Conservation (phyloP, 2,113 vertebrate species). For the Catharus minimus region DNA sequence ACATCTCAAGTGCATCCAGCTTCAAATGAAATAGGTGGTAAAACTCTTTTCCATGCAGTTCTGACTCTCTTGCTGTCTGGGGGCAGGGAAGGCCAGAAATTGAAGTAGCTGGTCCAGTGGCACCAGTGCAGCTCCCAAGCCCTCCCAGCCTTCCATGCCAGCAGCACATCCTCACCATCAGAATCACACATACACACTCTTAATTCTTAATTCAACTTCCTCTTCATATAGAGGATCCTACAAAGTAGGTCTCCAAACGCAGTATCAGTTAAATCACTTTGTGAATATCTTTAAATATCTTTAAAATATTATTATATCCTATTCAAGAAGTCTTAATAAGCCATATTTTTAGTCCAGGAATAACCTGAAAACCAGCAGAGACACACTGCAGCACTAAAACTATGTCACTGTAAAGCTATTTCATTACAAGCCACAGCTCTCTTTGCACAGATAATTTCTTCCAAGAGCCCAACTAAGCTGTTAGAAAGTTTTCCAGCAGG, state of each 20-base stretch:
- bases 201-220: neutral
- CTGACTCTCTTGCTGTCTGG: neutral
- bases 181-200: neutral
- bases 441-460: neutral
- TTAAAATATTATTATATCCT: neutral
- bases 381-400: neutral
- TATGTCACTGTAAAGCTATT: neutral
- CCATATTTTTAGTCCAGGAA: conserved; percentile 16
- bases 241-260: neutral
- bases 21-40: conserved; percentile 31
- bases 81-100: neutral
- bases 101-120: neutral
- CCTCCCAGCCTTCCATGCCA: neutral
- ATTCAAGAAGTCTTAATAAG: conserved; percentile 21
- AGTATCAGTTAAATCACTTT: neutral
- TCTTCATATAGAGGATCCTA: neutral
- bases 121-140: neutral
- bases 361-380: conserved; percentile 2
- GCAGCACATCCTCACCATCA: neutral
- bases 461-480: neutral
- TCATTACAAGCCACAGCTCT: neutral
- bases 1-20: neutral
- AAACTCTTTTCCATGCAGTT: neutral
- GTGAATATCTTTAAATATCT: neutral
- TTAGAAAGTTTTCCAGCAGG: neutral